Evolutionary conservation across 2,888 invertebrate genomes (phyloP), one percentile per base, ranked within the genome.

Genomic region (Drosophila subsilvestris): DNA sequence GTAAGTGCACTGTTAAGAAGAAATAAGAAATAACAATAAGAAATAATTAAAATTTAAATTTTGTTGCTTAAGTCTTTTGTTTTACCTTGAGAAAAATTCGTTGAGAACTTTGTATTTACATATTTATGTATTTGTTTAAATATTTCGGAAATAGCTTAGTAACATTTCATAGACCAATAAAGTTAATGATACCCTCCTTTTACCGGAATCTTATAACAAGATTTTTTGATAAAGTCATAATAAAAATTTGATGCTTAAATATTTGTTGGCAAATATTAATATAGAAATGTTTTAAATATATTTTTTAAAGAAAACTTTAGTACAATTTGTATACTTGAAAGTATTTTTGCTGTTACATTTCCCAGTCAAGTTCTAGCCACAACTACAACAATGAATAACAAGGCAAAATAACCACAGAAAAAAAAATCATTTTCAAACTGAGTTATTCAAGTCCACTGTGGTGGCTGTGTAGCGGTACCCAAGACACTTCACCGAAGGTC

Each of bases 61-160:
- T 83, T 61, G 79, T 81, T 87, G 85, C 82, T 59, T 80, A 76
- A 78, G 75, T 86, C 79, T 83, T 86, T 83, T 73, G 83, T 74
- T 76, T 63, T 37, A 6, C n/a, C n/a, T n/a, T n/a, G n/a, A 6
- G 14, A 14, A 0, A 37, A 14, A 14, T 37, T 14, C 1, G 6
- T 1, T 14, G 14, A 14, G 32, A 22, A 32, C 12, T 32, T 12
- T 29, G 3, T 12, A 12, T 14, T 22, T 22, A 22, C 22, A 3
- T 25, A 25, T 25, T 25, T 6, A 25, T 25, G 5, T 25, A 25
- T 25, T 25, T 25, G 25, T 5, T 25, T 25, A 1, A 1, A 25
- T 25, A 25, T 25, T 25, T 25, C 3, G 27, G 27, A 27, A 27
- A 7, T 27, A 27, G 6, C 3, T 8, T 27, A 27, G 1, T 1